A percentile compares a stretch with the other conserved stretches of the same genome.
These are phyloP conservation scores for Ctenochaetus hawaiiensis DNA, from an alignment of 2,797 vertebrate genomes.

Conservation along the genomic window DNA sequence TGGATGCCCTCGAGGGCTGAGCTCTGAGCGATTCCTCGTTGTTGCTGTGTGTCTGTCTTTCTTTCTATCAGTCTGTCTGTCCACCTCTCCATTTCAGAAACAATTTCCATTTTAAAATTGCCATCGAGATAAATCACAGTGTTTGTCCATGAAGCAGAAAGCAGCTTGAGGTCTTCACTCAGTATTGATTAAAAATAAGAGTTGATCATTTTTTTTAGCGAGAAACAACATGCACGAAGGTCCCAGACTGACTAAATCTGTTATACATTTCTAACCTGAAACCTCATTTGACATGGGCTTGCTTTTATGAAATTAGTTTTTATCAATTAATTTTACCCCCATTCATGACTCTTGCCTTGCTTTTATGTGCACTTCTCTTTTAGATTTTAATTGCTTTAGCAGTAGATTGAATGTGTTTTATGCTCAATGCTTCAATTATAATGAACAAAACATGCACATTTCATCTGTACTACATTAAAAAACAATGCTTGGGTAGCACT, in stretches of 20 bases:
- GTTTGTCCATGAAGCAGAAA: slow-evolving; percentile 11
- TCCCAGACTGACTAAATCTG: slow-evolving; percentile 18
- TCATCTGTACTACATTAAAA: neutral
- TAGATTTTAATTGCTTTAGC: slow-evolving; percentile 24
- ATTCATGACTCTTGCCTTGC: slow-evolving; percentile 29
- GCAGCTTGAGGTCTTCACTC: slow-evolving; percentile 17
- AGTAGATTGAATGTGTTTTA: slow-evolving; percentile 1
- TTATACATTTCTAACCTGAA: slow-evolving; percentile 19
- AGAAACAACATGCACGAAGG: slow-evolving; percentile 25
- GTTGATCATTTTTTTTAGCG: slow-evolving; percentile 7
- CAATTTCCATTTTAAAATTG: neutral
- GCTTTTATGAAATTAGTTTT: slow-evolving; percentile 19
- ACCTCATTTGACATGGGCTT: slow-evolving; percentile 20
- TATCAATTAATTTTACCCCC: slow-evolving; percentile 30
- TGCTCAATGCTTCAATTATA: neutral
- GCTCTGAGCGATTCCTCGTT: slow-evolving; percentile 38
- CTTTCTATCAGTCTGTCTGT: neutral
- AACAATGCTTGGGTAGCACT: neutral
- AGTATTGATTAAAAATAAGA: slow-evolving; percentile 35
- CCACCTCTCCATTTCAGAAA: slow-evolving; percentile 10
- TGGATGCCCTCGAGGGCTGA: slow-evolving; percentile 37
- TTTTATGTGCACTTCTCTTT: slow-evolving; percentile 12
- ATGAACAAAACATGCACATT: neutral
- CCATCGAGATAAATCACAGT: slow-evolving; percentile 8
- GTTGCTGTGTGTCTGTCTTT: slow-evolving; percentile 8